phyloP scores from a whole-genome alignment of 2,797 vertebrate genomes.

The Gymnoscopelus microlampas region DNA sequence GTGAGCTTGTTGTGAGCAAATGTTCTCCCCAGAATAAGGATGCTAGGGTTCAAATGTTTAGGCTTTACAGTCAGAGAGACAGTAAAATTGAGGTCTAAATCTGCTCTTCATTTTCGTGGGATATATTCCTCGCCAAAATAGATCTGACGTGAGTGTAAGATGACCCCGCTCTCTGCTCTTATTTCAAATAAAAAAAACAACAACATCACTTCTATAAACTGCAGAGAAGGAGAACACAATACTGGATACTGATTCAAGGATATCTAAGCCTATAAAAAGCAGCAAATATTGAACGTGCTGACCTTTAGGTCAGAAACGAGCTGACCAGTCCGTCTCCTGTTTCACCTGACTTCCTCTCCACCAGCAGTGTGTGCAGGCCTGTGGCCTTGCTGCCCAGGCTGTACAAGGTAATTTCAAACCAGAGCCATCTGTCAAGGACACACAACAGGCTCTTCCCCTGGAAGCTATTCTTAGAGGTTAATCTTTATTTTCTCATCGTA shows the following conservation, averaged over 20 bases:
- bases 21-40: too few species aligned
- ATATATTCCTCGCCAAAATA: not conserved
- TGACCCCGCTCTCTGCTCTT: constrained; percentile 14
- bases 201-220: not conserved
- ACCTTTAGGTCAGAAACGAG: constrained; percentile 79
- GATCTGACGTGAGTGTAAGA: constrained; percentile 5
- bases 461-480: constrained; percentile 56
- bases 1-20: too few species aligned
- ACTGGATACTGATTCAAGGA: constrained; percentile 48
- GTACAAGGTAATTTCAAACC: constrained; percentile 73
- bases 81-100: not conserved
- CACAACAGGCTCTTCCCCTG: constrained; percentile 48
- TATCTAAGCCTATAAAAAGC: constrained; percentile 65
- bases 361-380: constrained; percentile 53
- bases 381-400: constrained; percentile 40
- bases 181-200: constrained; percentile 16
- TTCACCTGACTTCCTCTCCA: constrained; percentile 72
- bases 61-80: not conserved
- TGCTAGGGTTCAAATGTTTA: too few species aligned
- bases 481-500: constrained; percentile 39
- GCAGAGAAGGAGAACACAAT: constrained; percentile 30
- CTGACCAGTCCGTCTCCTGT: constrained; percentile 79
- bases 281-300: constrained; percentile 70
- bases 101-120: not conserved
- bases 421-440: constrained; percentile 56